phyloP scores from a whole-genome alignment of 92 coral and sea anemone species.

The Blastomussa wellsi region DNA sequence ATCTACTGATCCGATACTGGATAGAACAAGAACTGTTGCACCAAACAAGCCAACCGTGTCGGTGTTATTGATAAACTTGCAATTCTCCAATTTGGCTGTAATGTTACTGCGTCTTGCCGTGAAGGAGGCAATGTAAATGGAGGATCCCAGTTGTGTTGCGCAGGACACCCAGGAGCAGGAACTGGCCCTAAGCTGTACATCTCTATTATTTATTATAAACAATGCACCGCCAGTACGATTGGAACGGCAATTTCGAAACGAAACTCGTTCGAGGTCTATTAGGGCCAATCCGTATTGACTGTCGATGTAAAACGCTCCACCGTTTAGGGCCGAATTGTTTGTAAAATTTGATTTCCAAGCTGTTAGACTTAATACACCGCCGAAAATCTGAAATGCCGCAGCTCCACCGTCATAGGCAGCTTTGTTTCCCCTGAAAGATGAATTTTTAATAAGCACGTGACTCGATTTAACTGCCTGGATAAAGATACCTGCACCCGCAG shows the following conservation, averaged over 20 bases:
- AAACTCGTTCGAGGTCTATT: neutral
- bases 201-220: neutral
- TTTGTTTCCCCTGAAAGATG: neutral
- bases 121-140: neutral
- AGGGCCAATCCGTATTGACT: neutral
- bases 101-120: neutral
- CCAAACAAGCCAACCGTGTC: neutral
- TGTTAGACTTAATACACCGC: neutral
- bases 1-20: neutral
- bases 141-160: neutral
- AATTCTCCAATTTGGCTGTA: neutral
- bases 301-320: constrained; percentile 5
- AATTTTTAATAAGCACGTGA: neutral
- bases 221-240: neutral
- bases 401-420: neutral
- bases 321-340: neutral
- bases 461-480: constrained; percentile 4
- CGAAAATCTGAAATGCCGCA: neutral
- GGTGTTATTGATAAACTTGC: neutral
- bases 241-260: neutral
- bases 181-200: neutral
- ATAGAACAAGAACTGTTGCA: neutral
- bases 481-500: neutral
- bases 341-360: neutral
- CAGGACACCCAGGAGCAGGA: neutral